phyloP scores from a whole-genome alignment of 2,113 vertebrate genomes.

The Candoia aspera region DNA sequence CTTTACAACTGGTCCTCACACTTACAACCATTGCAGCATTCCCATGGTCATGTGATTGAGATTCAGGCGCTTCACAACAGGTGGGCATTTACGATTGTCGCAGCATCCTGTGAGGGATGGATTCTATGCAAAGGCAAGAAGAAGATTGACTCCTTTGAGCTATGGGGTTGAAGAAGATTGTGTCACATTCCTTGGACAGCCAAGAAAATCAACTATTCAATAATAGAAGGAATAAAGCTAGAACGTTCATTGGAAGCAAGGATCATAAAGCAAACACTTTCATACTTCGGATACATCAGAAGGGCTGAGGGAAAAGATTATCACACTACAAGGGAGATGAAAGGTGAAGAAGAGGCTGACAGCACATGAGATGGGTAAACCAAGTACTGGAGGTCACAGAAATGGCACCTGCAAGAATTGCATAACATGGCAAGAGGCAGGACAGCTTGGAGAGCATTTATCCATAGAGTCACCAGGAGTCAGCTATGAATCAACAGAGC shows the following conservation, averaged over 20 bases:
- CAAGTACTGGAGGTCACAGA: not conserved
- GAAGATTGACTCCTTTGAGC: not conserved
- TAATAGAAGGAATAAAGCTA: not conserved
- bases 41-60: not conserved
- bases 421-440: not conserved
- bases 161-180: not conserved
- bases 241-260: not conserved
- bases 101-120: not conserved
- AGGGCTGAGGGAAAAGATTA: not conserved
- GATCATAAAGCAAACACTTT: not conserved
- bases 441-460: not conserved
- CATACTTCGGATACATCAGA: not conserved
- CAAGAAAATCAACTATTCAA: not conserved
- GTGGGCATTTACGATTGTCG: not conserved
- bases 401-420: not conserved
- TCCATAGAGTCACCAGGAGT: not conserved
- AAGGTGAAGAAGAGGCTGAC: not conserved
- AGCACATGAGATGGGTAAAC: not conserved
- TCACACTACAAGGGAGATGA: not conserved
- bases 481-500: not conserved
- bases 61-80: not conserved
- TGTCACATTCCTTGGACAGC: not conserved
- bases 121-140: not conserved
- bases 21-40: not conserved
- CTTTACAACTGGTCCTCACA: not conserved